Percentiles rank a stretch among this genome's conserved stretches.
These are phyloP conservation scores for Muraenolepis orangiensis DNA, from an alignment of 2,797 vertebrate genomes.

Conservation along the genomic window DNA sequence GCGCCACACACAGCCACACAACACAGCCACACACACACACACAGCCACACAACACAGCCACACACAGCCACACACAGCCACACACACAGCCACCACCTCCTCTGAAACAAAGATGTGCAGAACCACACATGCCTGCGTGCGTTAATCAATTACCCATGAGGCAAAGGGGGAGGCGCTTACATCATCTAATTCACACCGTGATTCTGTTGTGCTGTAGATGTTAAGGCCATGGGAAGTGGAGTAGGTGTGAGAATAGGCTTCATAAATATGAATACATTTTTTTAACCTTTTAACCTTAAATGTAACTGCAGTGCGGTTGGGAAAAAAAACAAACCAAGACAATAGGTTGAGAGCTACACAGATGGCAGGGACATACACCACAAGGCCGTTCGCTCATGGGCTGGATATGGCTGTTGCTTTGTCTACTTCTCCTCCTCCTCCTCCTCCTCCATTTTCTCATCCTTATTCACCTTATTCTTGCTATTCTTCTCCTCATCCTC, in stretches of 20 bases:
- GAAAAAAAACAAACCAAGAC: no score
- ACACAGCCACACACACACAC: no score
- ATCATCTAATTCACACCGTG: not conserved
- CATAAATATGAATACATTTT: not conserved
- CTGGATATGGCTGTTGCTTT: slow-evolving; percentile 68
- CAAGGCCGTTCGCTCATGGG: slow-evolving; percentile 37
- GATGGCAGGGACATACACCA: slow-evolving; percentile 51
- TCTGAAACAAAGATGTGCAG: not conserved
- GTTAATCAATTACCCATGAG: not conserved
- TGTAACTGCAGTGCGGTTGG: not conserved
- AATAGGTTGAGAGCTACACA: not conserved
- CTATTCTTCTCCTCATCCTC: no score
- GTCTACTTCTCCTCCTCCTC: no score
- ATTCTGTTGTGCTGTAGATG: not conserved
- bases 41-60: no score
- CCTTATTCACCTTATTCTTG: no score
- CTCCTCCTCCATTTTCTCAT: no score
- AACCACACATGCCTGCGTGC: not conserved
- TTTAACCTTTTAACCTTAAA: no score
- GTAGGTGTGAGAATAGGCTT: not conserved
- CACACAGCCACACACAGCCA: not conserved
- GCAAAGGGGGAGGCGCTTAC: not conserved
- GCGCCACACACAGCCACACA: no score
- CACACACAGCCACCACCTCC: not conserved
- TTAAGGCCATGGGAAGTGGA: not conserved